phyloP scores from a whole-genome alignment of 1,140 invertebrate genomes.

The Acyrthosiphon pisum region DNA sequence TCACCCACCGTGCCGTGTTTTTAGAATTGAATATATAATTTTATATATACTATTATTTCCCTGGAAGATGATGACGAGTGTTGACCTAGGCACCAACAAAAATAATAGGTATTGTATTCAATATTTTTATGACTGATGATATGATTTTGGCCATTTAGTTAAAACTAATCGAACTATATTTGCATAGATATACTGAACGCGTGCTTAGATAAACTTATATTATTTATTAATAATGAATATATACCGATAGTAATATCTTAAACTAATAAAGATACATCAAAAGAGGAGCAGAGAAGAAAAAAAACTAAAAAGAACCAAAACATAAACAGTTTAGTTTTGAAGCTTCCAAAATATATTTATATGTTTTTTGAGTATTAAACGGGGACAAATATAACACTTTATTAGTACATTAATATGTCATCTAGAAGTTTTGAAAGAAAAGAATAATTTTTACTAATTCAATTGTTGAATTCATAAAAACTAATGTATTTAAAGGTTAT shows the following conservation, averaged over 20 bases:
- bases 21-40: too few relatives aligned
- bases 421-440: not conserved
- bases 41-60: too few relatives aligned
- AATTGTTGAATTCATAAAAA: not conserved
- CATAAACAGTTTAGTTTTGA: not conserved
- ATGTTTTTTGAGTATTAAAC: not conserved
- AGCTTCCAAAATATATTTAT: not conserved
- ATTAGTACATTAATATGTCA: not conserved
- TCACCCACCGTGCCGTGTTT: too few relatives aligned
- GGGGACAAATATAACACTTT: not conserved
- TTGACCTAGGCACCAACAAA: not conserved
- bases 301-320: not conserved
- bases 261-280: not conserved
- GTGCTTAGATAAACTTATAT: not conserved
- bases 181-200: not conserved
- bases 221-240: not conserved
- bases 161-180: too few relatives aligned
- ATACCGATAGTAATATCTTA: not conserved
- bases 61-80: too few relatives aligned
- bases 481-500: not conserved
- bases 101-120: not conserved
- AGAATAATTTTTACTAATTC: too few relatives aligned
- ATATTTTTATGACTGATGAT: too few relatives aligned
- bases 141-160: too few relatives aligned
- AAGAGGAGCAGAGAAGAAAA: too few relatives aligned